Evolutionary conservation across 2,113 vertebrate species (phyloP).

Genomic region (Elachura formosa): DNA sequence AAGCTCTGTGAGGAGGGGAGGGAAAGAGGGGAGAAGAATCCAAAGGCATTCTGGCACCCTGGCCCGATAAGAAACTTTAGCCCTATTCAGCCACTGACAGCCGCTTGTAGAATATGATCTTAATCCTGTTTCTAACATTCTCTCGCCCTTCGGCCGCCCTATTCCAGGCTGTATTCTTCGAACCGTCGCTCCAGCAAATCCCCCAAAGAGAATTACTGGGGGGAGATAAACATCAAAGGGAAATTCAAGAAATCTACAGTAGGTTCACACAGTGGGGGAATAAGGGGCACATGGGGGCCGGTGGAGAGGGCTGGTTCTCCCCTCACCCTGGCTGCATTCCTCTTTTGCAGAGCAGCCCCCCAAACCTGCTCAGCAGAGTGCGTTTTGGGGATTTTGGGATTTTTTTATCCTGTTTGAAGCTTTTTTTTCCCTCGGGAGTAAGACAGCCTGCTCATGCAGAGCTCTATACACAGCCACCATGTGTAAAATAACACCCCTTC

Average conservation of each 20-base stretch:
- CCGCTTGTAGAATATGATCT: slow-evolving; percentile 91
- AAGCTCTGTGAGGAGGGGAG: slow-evolving; percentile 71
- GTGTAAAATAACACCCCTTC: not conserved
- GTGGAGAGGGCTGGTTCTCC: slow-evolving; percentile 49
- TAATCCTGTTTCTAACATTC: slow-evolving; percentile 92
- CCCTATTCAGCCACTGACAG: slow-evolving; percentile 85
- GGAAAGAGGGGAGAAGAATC: slow-evolving; percentile 61
- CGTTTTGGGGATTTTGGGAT: not conserved
- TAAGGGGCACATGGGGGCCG: not conserved
- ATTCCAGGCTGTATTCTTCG: slow-evolving; percentile 83
- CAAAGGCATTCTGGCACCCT: slow-evolving; percentile 76
- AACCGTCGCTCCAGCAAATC: slow-evolving; percentile 83
- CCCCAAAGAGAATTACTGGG: slow-evolving; percentile 79
- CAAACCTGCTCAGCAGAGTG: not conserved
- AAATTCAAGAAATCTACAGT: slow-evolving; percentile 77
- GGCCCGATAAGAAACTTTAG: slow-evolving; percentile 74
- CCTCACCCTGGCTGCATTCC: not conserved
- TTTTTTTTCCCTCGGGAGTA: not conserved
- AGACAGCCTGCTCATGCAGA: not conserved
- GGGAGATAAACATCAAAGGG: slow-evolving; percentile 88
- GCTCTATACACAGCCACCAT: accelerated
- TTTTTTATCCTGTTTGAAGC: not conserved
- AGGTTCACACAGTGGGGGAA: slow-evolving; percentile 69
- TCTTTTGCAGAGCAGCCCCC: not conserved
- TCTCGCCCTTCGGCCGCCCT: slow-evolving; percentile 78